phyloP scores from a whole-genome alignment of 2,888 invertebrate genomes.

The Cosmia trapezina region DNA sequence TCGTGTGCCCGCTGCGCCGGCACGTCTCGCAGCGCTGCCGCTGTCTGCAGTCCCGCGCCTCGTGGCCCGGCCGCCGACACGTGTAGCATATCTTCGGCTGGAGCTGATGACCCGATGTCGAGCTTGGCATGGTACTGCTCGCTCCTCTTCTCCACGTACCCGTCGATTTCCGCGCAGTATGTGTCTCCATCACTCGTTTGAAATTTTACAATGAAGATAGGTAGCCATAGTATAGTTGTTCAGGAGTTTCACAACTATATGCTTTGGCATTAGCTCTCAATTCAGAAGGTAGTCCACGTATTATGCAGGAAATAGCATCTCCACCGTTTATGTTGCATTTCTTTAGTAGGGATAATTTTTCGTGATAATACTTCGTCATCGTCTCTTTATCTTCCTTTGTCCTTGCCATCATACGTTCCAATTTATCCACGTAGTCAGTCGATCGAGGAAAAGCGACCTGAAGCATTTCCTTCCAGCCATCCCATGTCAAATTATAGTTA shows the following conservation, averaged over 20 bases:
- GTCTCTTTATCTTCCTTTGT: no score
- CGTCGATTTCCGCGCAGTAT: background rate
- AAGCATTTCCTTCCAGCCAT: no score
- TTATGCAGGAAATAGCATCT: background rate
- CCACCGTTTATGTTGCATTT: background rate
- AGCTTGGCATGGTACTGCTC: background rate
- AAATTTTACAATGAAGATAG: conserved; percentile 16
- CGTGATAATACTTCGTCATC: no score
- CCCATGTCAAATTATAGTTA: no score
- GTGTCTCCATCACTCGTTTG: background rate
- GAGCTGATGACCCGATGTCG: background rate
- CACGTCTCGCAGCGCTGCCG: background rate
- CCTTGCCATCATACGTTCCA: no score
- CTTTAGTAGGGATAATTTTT: conserved; percentile 61
- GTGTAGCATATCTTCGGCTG: conserved; percentile 6
- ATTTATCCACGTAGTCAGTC: no score
- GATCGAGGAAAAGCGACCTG: no score
- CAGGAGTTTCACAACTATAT: conserved; percentile 53
- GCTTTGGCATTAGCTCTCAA: conserved; percentile 59
- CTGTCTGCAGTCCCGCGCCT: background rate
- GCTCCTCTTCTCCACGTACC: conserved; percentile 5
- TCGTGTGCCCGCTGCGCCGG: conserved; percentile 4
- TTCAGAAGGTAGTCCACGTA: background rate
- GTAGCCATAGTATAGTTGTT: conserved; percentile 42
- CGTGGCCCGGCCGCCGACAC: background rate